Conservation (phyloP, 2,113 vertebrate species). For the Protobothrops flavoviridis region DNA sequence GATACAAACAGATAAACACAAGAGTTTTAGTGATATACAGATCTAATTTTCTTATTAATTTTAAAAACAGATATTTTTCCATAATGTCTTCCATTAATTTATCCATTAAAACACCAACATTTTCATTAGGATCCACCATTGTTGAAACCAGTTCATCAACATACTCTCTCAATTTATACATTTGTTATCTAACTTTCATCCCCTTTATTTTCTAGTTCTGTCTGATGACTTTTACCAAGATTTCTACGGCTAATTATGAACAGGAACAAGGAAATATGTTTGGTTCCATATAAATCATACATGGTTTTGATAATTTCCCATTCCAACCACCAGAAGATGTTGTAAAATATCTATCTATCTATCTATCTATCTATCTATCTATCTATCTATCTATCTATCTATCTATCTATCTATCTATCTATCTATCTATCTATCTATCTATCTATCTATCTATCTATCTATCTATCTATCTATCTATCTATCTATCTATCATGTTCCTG, state of each 20-base stretch:
- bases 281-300: neutral
- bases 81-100: neutral
- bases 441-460: neutral
- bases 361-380: too few species aligned
- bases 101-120: neutral
- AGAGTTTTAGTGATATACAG: neutral
- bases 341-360: neutral
- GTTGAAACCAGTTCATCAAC: neutral
- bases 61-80: neutral
- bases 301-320: neutral
- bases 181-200: neutral
- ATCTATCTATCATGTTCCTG: neutral
- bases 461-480: neutral
- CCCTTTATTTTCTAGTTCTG: neutral
- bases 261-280: neutral
- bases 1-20: neutral
- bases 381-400: too few species aligned
- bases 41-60: neutral
- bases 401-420: too few species aligned
- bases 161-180: neutral
- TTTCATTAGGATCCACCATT: neutral
- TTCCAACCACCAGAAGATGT: neutral
- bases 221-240: neutral
- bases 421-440: too few species aligned
- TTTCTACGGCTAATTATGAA: neutral